Base-by-base conservation (phyloP, 2,888 invertebrate genomes). In the Panopea generosa region DNA sequence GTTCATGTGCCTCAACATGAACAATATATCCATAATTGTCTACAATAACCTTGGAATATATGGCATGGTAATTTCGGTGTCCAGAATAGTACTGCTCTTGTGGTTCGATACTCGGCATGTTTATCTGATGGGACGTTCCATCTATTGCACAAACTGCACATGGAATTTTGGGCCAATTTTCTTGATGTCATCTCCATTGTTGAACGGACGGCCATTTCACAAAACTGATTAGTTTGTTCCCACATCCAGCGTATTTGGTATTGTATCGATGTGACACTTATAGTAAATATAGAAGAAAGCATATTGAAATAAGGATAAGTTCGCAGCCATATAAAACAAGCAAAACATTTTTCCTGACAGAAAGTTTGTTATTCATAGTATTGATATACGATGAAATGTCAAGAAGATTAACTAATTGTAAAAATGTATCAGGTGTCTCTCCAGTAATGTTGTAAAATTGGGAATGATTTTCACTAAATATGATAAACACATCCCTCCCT, bases 1-100 rank as follows among this genome's bases (percentile, higher is more conserved):
- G 40, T 61, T 61, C 4, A 27, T 18, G 18, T 69, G 69, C 9
- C 61, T 70, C 56, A 3, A 70, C n/a, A 53, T 62, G 33, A 6
- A 56, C 9, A 14, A 62, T 49, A 2, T 40, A 11, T 9, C 56
- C 55, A 24, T 45, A 1, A 45, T 18, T 38, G 55, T 70, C 56
- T 9, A 62, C 40, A 0, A 70, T 22, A 24, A 70, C 26, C 16
- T 70, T 55, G 1, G 56, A 62, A 22, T 70, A 56, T 1, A 62
- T 26, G 3, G 49, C 22, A 20, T 70, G 56, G 20, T 49, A 70
- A 7, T 63, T 22, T 14, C 62, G 11, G 26, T 62, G 62, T 6
- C 56, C 62, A 11, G 29, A 33, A 11, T 11, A 33, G 11, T 33
- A 33, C 11, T 33, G 33, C 11, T 33, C 4, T 33, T 33, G n/a